These are phyloP conservation scores for Mechanitis messenoides DNA, from an alignment of 2,888 invertebrate genomes.

Conservation along the genomic window DNA sequence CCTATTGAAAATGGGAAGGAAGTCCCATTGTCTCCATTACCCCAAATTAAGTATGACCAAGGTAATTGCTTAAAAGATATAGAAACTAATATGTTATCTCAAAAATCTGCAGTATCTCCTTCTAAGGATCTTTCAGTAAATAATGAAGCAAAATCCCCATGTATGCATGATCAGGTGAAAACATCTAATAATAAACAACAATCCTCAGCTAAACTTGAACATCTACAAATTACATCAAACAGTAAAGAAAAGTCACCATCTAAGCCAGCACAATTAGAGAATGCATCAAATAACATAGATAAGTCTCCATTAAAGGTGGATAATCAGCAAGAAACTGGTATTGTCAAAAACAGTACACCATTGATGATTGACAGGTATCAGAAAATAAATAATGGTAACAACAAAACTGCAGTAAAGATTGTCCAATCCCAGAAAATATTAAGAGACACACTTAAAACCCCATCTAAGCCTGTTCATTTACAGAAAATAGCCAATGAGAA, in stretches of 20 bases:
- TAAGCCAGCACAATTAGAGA: constrained; percentile 27
- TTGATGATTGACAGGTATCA: constrained; percentile 11
- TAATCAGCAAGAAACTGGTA: not conserved
- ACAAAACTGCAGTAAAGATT: not conserved
- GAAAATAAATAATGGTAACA: not conserved
- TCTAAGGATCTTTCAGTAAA: constrained; percentile 7
- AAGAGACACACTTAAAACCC: not conserved
- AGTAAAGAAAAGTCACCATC: constrained; percentile 22
- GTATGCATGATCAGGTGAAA: constrained; percentile 11
- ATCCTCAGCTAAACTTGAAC: constrained; percentile 18
- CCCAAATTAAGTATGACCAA: not conserved
- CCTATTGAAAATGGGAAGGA: constrained; percentile 12
- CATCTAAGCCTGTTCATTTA: constrained; percentile 6
- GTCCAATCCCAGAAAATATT: constrained; percentile 3
- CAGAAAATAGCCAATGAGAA: not conserved
- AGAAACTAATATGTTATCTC: constrained; percentile 10
- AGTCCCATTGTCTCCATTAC: not conserved
- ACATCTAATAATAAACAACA: constrained; percentile 23
- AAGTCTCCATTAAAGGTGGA: not conserved
- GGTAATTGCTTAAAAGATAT: constrained; percentile 8
- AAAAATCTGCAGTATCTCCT: constrained; percentile 8
- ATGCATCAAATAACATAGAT: not conserved
- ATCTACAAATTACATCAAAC: constrained; percentile 12
- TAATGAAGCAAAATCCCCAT: not conserved
- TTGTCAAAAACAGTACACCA: not conserved